Evolutionary conservation across 2,113 vertebrate genomes (phyloP), one percentile per base, ranked within the genome.

Genomic region (Halichoerus grypus): DNA sequence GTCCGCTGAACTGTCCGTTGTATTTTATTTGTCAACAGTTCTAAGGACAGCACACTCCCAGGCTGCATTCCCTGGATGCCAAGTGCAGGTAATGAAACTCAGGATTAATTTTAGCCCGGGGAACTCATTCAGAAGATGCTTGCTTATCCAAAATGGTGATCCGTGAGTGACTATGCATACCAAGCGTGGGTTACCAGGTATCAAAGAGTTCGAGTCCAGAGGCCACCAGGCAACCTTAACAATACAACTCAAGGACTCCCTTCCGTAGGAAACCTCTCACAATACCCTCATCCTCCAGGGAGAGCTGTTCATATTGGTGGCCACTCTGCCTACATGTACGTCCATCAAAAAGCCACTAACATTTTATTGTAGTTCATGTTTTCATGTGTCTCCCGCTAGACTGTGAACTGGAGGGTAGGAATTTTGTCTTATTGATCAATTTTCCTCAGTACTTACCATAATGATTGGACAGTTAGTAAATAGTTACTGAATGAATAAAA

Each of bases 401-500:
- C 5, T 61, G 26, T 59, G 31, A 72, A 6, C n/a, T n/a, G 9
- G 24, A 46, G n/a, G 49, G 28, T 51, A 59, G 85, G 65, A 71
- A 96, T 76, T 59, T 77, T 86, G 9, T 65, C 49, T 77, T 65
- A n/a, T 4, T 77, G 53, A 26, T 93, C 3, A 14, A 1, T 67
- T 79, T 28, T 92, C 63, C 19, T 67, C 46, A 46, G 10, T 19
- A 24, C 26, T 86, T 71, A 57, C 63, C 21, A 5, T 67, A 39
- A 71, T 53, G n/a, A n/a, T 33, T 59, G n/a, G 31, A 53, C 51
- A 77, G 19, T 71, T 88, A 77, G 59, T 71, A 87, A 74, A 89
- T 87, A 71, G 28, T 85, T 15, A 39, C 8, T 72, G 36, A 93
- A 39, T 86, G 49, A 69, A 83, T 71, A 79, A 77, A 65, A 76